Evolutionary conservation across 2,113 vertebrate species (phyloP), one percentile per base, ranked within the genome.

Genomic region (Actenoides lindsayi): DNA sequence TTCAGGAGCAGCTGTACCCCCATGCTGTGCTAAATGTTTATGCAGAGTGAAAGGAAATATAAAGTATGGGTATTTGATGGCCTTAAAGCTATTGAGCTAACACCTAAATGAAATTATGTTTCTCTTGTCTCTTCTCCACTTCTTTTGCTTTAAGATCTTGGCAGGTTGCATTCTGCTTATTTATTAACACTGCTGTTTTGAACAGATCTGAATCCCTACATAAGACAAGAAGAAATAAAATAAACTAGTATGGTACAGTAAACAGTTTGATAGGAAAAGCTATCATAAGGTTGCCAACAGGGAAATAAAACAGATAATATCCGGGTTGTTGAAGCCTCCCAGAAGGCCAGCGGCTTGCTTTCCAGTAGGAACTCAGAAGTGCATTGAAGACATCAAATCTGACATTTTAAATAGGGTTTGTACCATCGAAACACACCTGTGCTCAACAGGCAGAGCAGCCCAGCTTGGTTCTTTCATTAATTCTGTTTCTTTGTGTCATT

Each of bases 391-490:
- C 87, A 96, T 90, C 91, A 94, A 96, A 93, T 65, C 31, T 87
- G 89, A 93, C 74, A 62, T 89, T 94, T 96, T 89, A 65, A 94
- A 83, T 91, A 87, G 77, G 35, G 70, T 76, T 87, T 87, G 67
- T 91, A 44, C 86, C 42, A 19, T 23, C 65, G 87, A 85, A 96
- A 79, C 75, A 83, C 84, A 94, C 91, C 84, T 88, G 81, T 76
- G 81, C 84, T 89, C 81, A 31, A 85, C 7, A 6, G 17, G 83
- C 77, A 88, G 37, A 93, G 83, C 1, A 0, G 82, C 63, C 8
- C 16, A 76, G 59, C 35, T 88, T n/a, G 17, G 18, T n/a, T 73
- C 90, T 89, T 90, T 94, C 90, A 83, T 95, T 88, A 88, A 67
- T 63, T 88, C 78, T 30, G 46, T 74, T 85, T 74, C 60, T 81